These are phyloP conservation scores for Oncopeltus fasciatus DNA, from an alignment of 1,140 invertebrate species.

Conservation along the genomic window DNA sequence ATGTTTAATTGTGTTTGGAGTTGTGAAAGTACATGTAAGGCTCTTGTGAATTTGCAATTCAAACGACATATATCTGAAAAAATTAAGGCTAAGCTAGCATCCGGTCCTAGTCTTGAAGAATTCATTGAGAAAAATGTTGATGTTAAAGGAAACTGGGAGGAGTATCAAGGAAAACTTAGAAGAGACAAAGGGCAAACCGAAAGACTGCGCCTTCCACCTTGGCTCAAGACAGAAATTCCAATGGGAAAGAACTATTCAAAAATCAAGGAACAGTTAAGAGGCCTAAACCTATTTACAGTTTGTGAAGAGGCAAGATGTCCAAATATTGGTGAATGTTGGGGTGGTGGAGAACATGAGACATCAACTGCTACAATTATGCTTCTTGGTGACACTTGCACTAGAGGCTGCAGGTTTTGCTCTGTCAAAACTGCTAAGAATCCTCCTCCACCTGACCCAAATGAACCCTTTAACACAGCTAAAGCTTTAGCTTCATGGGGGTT, in stretches of 20 bases:
- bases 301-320: constrained; percentile 98
- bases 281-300: constrained; percentile 87
- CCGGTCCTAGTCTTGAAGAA: constrained; percentile 46
- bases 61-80: constrained; percentile 23
- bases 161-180: constrained; percentile 70
- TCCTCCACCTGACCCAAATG: constrained; percentile 74
- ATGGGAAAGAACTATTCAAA: constrained; percentile 69
- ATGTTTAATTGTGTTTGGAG: background rate
- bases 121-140: constrained; percentile 30
- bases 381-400: constrained; percentile 82
- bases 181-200: constrained; percentile 65
- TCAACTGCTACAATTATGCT: constrained; percentile 88
- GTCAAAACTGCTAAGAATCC: constrained; percentile 92
- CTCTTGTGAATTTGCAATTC: background rate
- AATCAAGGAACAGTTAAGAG: constrained; percentile 74
- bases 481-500: constrained; percentile 90
- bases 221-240: constrained; percentile 93
- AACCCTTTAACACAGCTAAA: constrained; percentile 83
- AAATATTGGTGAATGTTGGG: constrained; percentile 99
- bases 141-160: constrained; percentile 32
- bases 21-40: background rate
- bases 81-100: constrained; percentile 38
- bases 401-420: constrained; percentile 93
- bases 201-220: constrained; percentile 79
- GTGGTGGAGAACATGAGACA: constrained; percentile 73